These are phyloP conservation scores for Lasius fuliginosus DNA, from an alignment of 2,888 invertebrate genomes.

Conservation along the genomic window DNA sequence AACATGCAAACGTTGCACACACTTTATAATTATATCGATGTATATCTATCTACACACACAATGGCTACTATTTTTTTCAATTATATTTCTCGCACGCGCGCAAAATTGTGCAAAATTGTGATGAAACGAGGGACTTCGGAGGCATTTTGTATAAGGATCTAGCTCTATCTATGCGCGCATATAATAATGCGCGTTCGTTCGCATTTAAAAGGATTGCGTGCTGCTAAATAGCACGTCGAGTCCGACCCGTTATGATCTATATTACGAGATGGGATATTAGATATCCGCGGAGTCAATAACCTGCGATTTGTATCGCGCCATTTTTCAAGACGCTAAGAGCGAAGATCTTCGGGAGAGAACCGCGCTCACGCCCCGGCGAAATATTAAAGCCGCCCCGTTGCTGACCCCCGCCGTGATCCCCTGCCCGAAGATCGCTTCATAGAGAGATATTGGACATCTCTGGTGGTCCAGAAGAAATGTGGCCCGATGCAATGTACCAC, in stretches of 20 bases:
- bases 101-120: background rate
- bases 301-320: constrained; percentile 15
- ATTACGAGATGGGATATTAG: constrained; percentile 37
- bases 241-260: constrained; percentile 33
- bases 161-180: background rate
- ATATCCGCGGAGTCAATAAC: constrained; percentile 45
- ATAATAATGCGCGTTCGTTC: constrained; percentile 9
- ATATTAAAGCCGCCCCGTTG: constrained; percentile 51
- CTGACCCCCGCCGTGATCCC: constrained; percentile 36
- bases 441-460: constrained; percentile 67
- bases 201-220: constrained; percentile 43
- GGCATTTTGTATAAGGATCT: background rate
- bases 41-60: background rate
- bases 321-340: constrained; percentile 11
- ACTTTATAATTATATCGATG: background rate
- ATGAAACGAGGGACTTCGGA: constrained; percentile 3
- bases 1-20: background rate
- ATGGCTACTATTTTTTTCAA: constrained; percentile 10
- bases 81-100: background rate
- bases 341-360: constrained; percentile 10
- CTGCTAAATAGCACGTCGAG: constrained; percentile 17
- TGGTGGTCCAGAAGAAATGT: constrained; percentile 61
- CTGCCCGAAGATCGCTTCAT: constrained; percentile 57
- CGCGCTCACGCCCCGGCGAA: constrained; percentile 35
- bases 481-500: constrained; percentile 54